Percentiles rank a stretch among this genome's conserved stretches.
phyloP scores from a whole-genome alignment of 1,140 invertebrate species.

The Megalonaias nervosa region DNA sequence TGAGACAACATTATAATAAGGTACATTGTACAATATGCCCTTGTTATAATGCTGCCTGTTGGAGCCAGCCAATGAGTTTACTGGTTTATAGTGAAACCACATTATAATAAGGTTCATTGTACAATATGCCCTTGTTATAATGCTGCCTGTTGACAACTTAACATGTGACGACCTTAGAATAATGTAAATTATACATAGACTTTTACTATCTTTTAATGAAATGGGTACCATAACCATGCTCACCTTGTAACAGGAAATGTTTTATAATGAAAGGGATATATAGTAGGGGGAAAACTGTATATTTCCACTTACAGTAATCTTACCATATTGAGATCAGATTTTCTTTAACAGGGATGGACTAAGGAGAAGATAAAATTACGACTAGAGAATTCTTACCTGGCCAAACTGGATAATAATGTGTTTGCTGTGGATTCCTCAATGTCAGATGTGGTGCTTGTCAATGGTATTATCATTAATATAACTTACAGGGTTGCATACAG shows the following conservation, averaged over 20 bases:
- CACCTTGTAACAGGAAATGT: no score
- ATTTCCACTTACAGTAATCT: background rate
- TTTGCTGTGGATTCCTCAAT: slow-evolving; percentile 53
- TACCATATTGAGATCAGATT: background rate
- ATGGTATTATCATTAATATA: slow-evolving; percentile 43
- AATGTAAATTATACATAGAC: no score
- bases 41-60: background rate
- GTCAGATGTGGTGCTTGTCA: slow-evolving; percentile 61
- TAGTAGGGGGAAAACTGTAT: background rate
- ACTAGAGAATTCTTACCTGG: slow-evolving; percentile 59
- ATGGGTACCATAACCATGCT: background rate
- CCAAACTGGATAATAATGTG: slow-evolving; percentile 28
- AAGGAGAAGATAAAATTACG: slow-evolving; percentile 59
- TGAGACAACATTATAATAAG: no score
- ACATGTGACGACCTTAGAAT: no score
- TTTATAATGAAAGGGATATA: no score
- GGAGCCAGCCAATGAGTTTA: no score
- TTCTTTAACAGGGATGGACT: slow-evolving; percentile 53
- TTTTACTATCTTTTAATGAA: no score
- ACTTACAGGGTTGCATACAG: background rate
- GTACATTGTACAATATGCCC: background rate
- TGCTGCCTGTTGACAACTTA: no score
- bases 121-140: no score
- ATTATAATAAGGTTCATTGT: no score
- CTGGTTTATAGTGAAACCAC: no score